A percentile compares a stretch with the other conserved stretches of the same genome.
These are phyloP conservation scores for Mesochorus sp. DNA, from an alignment of 2,888 invertebrate species.

Conservation along the genomic window DNA sequence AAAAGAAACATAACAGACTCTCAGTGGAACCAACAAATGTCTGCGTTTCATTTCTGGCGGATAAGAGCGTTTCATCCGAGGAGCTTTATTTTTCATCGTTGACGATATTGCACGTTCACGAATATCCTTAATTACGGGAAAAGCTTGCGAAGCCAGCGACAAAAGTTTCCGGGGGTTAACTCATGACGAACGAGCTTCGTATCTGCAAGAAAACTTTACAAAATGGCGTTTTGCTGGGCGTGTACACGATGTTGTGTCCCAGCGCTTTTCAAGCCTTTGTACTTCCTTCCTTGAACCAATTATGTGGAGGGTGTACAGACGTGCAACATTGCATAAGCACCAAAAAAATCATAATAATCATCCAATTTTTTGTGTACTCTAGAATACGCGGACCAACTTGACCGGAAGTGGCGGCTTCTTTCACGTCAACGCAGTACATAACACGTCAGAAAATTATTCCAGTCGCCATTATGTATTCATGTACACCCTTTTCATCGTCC, in stretches of 20 bases:
- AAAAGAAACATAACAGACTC: not conserved
- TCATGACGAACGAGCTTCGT: conserved; percentile 22
- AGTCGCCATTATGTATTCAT: no score
- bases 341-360: no score
- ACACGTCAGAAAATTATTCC: no score
- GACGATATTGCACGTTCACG: not conserved
- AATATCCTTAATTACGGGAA: not conserved
- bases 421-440: no score
- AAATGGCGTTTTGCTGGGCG: conserved; percentile 57
- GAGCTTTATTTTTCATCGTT: not conserved
- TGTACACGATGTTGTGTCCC: conserved; percentile 33
- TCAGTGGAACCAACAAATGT: not conserved
- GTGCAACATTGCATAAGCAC: no score
- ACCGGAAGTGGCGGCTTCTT: no score
- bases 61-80: not conserved
- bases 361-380: no score
- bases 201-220: conserved; percentile 46
- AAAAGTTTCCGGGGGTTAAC: conserved; percentile 15
- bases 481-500: no score
- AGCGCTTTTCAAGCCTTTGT: no score
- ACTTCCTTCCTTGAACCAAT: no score
- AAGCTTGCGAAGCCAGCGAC: not conserved
- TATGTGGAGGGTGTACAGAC: no score
- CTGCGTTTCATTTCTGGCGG: conserved; percentile 1
- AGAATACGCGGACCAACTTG: no score